Evolutionary conservation across 2,113 vertebrate genomes (phyloP), one percentile per base, ranked within the genome.

Genomic region (Periophthalmodon schlosseri): DNA sequence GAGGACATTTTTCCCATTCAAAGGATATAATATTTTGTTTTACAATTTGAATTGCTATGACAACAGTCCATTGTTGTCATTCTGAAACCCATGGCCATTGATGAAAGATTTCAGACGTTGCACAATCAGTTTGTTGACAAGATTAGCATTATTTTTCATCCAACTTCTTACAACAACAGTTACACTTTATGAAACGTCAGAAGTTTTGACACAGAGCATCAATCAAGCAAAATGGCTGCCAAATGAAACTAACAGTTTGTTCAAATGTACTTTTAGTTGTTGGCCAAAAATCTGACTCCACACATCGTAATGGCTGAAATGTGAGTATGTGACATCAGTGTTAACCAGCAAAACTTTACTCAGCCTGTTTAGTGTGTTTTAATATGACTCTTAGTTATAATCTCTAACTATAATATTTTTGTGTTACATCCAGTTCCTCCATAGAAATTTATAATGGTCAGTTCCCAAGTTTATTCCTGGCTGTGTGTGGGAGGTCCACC

Each of bases 211-310:
- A 56, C 52, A 56, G 16, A 20, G 9, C 52, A 56, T 56, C 52
- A 20, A 56, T 56, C 52, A 56, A 56, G 52, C 52, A 56, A 56
- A 56, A 56, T 56, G n/a, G 20, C 52, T 56, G 52, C 52, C 52
- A 21, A 56, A 21, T 21, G 16, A 56, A 56, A 56, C 20, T 56
- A 56, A 56, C 16, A n/a, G 52, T 56, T 52, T 52, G 50, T 20
- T 52, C 18, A 52, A 52, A 52, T 52, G 50, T 4, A 52, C 50
- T 52, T 52, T 52, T 20, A 52, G 15, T 52, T 21, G 18, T 56
- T 56, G 52, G 52, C 18, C 10, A 20, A 56, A 52, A n/a, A 56
- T 56, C 20, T 56, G 52, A 56, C 20, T 56, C 52, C 52, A 21
- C 52, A 56, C 49, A 44, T 16, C 16, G 20, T 16, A 21, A 21